These are phyloP conservation scores for Tachycineta bicolor DNA, from an alignment of 2,113 vertebrate genomes.

Conservation along the genomic window DNA sequence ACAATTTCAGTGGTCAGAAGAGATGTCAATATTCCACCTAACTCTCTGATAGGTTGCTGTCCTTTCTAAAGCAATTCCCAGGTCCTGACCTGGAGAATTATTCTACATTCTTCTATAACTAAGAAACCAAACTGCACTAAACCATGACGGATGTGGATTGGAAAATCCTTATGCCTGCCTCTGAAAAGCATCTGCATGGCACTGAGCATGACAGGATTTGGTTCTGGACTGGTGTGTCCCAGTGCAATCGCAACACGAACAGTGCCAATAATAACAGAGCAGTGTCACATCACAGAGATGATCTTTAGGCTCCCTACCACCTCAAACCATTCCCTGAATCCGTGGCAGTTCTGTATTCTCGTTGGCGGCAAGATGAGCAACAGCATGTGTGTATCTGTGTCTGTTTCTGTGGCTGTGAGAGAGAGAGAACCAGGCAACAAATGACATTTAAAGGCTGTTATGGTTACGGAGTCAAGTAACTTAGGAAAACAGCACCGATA, in stretches of 20 bases:
- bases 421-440: background rate
- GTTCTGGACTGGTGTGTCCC: background rate
- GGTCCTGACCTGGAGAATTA: too few species aligned
- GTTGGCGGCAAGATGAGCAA: background rate
- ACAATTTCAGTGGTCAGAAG: too few species aligned
- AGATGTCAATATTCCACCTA: too few species aligned
- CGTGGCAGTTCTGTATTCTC: background rate
- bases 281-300: too few species aligned
- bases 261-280: background rate
- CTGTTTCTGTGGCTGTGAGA: background rate
- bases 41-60: too few species aligned
- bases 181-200: background rate
- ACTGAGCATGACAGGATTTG: background rate
- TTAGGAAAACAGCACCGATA: background rate
- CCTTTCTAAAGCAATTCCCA: too few species aligned
- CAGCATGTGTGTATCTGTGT: background rate
- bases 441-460: background rate
- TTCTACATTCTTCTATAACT: too few species aligned
- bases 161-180: background rate
- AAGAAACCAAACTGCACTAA: too few species aligned
- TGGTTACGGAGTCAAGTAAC: background rate
- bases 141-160: background rate
- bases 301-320: background rate
- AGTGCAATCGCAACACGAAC: rapidly evolving
- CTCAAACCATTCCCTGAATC: background rate